Percentiles rank a stretch among this genome's conserved stretches.
These are phyloP conservation scores for Caprella mutica DNA, from an alignment of 2,888 invertebrate genomes.

Conservation along the genomic window DNA sequence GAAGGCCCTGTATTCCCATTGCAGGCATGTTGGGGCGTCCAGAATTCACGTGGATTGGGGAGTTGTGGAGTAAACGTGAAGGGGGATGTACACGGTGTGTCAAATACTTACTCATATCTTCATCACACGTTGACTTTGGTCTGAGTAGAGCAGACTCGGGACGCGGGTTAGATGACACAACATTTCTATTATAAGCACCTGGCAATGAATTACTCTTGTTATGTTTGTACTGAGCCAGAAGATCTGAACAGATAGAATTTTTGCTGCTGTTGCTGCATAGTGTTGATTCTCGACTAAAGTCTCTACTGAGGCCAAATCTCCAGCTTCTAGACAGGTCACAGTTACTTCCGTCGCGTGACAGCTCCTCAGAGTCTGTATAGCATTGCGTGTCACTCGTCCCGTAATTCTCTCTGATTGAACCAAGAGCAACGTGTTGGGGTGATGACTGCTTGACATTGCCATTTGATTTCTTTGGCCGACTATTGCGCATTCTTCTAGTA, in stretches of 20 bases:
- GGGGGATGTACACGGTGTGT: background rate
- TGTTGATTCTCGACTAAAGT: slow-evolving; percentile 18
- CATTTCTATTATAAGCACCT: slow-evolving; percentile 1
- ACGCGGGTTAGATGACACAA: background rate
- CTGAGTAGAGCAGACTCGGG: slow-evolving; percentile 13
- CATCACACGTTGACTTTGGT: slow-evolving; percentile 7
- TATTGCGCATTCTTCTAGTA: background rate
- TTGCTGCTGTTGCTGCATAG: slow-evolving; percentile 14
- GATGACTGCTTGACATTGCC: too few species aligned
- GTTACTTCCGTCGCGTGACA: slow-evolving; percentile 22
- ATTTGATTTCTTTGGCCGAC: background rate
- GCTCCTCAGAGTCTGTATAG: slow-evolving; percentile 18
- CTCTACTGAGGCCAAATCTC: slow-evolving; percentile 24
- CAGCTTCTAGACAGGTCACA: slow-evolving; percentile 28
- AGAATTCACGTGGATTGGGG: slow-evolving; percentile 1
- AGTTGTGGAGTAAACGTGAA: slow-evolving; percentile 5
- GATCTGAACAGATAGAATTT: background rate
- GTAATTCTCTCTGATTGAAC: slow-evolving; percentile 21
- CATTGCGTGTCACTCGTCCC: slow-evolving; percentile 19
- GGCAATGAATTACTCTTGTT: slow-evolving; percentile 14
- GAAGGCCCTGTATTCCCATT: slow-evolving; percentile 24
- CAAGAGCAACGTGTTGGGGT: slow-evolving; percentile 10
- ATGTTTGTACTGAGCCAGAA: background rate
- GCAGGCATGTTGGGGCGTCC: slow-evolving; percentile 25
- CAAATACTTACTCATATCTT: slow-evolving; percentile 5